Percentiles rank a stretch among this genome's conserved stretches.
Conservation (phyloP, 2,888 invertebrate genomes). For the Dascillus cervinus region DNA sequence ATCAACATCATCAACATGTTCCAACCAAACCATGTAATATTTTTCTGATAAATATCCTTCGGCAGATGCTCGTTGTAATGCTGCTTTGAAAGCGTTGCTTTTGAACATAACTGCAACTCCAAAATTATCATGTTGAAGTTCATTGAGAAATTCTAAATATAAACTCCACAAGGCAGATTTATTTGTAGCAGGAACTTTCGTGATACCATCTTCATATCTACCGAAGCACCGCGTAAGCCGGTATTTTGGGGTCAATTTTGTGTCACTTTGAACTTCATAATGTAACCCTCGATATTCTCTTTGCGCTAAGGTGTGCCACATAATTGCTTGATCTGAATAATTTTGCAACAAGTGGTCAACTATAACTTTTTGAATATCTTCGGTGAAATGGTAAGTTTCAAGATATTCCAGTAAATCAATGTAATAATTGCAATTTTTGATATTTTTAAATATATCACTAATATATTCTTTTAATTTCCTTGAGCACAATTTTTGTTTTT, state of each 20-base stretch:
- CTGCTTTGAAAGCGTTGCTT: constrained; percentile 44
- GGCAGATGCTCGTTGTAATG: constrained; percentile 34
- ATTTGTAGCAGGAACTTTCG: constrained; percentile 16
- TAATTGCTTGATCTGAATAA: constrained; percentile 46
- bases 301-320: constrained; percentile 55
- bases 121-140: constrained; percentile 44
- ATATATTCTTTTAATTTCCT: constrained; percentile 42
- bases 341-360: constrained; percentile 45
- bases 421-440: constrained; percentile 23
- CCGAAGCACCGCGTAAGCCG: constrained; percentile 24
- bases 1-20: constrained; percentile 25
- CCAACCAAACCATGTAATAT: constrained; percentile 32
- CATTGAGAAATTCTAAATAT: constrained; percentile 50
- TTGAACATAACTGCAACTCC: constrained; percentile 44
- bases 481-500: constrained; percentile 35
- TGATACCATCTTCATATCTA: constrained; percentile 27
- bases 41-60: constrained; percentile 27
- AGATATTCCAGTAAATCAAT: constrained; percentile 48
- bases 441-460: constrained; percentile 21
- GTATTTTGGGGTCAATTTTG: constrained; percentile 8
- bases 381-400: constrained; percentile 52
- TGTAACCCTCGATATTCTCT: constrained; percentile 43
- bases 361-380: constrained; percentile 49
- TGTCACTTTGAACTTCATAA: constrained; percentile 1
- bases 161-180: constrained; percentile 23